Base-by-base conservation (phyloP, 1,140 invertebrate species). In the Rhopalosiphum maidis region DNA sequence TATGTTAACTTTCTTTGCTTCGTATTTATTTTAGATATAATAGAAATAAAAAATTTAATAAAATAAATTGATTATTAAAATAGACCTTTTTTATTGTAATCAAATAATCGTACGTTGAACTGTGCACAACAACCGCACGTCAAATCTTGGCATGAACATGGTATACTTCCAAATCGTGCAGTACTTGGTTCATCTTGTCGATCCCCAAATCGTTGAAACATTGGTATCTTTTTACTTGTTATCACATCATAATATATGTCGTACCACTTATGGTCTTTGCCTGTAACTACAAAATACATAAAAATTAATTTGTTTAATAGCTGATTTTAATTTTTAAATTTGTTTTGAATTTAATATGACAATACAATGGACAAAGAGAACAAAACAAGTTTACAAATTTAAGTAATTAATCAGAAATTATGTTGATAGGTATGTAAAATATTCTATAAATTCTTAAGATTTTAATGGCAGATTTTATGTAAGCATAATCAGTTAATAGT, bases 1-100 rank as follows among this genome's bases (percentile, higher is more conserved):
- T 15, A 11, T 25, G 11, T 68, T 68, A n/a, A 60, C 55, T 30
- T 23, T 18, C 15, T n/a, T 77, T n/a, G 60, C 30, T n/a, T 77
- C 15, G 60, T 77, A 77, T 77, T n/a, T n/a, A 18, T n/a, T 18
- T 30, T 18, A 2, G 11, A 35, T n/a, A 77, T n/a, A 18, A n/a
- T n/a, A 77, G n/a, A 77, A 77, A n/a, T 68, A 68, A 68, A 68
- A 11, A 4, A 30, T 25, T 60, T 60, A 60, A 11, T 46, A 46
- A 8, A 46, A 46, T 51, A 37, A 35, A 86, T 86, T 46, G 30
- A 86, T 89, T 1, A 37, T 55, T 23, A 37, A 35, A 91, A 22
- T n/a, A 55, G 43, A 93, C 91, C 91, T 93, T 37, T 48, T 85
- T 83, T 93, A 46, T 93, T 93, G 82, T 85, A 93, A 41, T 93